A percentile compares a stretch with the other conserved stretches of the same genome.
Conservation (phyloP, 30 jellyfish, hydroid and myxozoan species). For the Sanderia malayensis region DNA sequence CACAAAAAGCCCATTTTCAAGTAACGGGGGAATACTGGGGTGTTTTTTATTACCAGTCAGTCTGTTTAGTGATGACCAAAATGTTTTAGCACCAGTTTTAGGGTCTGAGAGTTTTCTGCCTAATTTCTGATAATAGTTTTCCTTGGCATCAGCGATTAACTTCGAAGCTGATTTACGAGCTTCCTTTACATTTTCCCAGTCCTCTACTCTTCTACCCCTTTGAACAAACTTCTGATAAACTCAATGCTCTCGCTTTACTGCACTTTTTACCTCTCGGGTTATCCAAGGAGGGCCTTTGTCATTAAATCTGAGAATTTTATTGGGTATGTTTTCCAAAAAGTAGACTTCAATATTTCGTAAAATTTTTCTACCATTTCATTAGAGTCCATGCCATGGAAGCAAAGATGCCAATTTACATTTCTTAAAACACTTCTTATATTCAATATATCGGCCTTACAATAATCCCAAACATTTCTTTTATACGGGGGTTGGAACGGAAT, state of each 20-base stretch:
- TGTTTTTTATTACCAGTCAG: constrained; percentile 20
- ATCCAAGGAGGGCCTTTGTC: constrained; percentile 58
- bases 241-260: constrained; percentile 30
- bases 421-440: not conserved
- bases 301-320: constrained; percentile 12
- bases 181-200: constrained; percentile 41
- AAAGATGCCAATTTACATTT: not conserved
- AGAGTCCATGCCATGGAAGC: not conserved
- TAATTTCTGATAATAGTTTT: constrained; percentile 15
- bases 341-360: not conserved
- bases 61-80: constrained; percentile 41
- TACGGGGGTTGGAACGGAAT: too few relatives aligned
- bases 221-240: constrained; percentile 39
- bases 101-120: constrained; percentile 34
- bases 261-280: constrained; percentile 41
- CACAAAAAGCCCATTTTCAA: constrained; percentile 27
- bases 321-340: constrained; percentile 16
- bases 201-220: constrained; percentile 42
- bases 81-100: constrained; percentile 22
- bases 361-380: constrained; percentile 12
- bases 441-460: too few relatives aligned
- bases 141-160: constrained; percentile 18
- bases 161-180: constrained; percentile 4
- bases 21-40: constrained; percentile 50
- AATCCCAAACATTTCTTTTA: constrained; percentile 1